phyloP scores from a whole-genome alignment of 1,140 invertebrate species.

The Bathynomus jamesi region DNA sequence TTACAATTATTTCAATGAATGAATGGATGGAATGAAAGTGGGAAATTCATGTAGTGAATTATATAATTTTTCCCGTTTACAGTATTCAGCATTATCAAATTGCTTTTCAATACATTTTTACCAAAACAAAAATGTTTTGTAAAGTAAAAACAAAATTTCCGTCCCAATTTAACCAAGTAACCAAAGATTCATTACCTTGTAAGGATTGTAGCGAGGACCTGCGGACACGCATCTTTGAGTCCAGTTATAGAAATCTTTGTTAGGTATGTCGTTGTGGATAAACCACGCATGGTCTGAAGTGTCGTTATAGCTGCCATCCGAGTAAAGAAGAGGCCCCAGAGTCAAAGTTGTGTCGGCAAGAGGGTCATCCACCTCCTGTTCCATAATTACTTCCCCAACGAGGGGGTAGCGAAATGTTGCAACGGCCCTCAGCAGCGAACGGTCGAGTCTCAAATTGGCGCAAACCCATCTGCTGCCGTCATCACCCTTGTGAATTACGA shows the following conservation, averaged over 20 bases:
- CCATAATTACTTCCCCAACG: slow-evolving; percentile 73
- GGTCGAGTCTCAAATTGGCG: slow-evolving; percentile 42
- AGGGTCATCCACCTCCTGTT: slow-evolving; percentile 68
- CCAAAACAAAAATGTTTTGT: no score
- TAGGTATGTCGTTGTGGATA: slow-evolving; percentile 54
- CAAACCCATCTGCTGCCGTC: slow-evolving; percentile 48
- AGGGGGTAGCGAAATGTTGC: slow-evolving; percentile 65
- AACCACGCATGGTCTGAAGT: slow-evolving; percentile 63
- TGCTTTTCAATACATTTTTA: no score
- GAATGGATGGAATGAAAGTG: no score
- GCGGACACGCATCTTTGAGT: slow-evolving; percentile 70
- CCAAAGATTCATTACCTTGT: no score
- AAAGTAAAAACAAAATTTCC: no score
- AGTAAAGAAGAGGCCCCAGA: slow-evolving; percentile 64
- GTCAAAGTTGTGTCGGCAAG: slow-evolving; percentile 67
- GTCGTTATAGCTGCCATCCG: slow-evolving; percentile 73
- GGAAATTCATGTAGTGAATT: no score
- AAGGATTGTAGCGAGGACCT: slow-evolving; percentile 71
- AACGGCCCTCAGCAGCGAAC: slow-evolving; percentile 42
- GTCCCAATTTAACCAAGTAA: no score
- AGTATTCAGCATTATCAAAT: no score
- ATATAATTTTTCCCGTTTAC: no score
- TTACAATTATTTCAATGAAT: no score
- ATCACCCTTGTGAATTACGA: slow-evolving; percentile 65
- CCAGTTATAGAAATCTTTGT: slow-evolving; percentile 88